Evolutionary conservation across 2,797 vertebrate genomes (phyloP).

Genomic region (Catostomus latipinnis): DNA sequence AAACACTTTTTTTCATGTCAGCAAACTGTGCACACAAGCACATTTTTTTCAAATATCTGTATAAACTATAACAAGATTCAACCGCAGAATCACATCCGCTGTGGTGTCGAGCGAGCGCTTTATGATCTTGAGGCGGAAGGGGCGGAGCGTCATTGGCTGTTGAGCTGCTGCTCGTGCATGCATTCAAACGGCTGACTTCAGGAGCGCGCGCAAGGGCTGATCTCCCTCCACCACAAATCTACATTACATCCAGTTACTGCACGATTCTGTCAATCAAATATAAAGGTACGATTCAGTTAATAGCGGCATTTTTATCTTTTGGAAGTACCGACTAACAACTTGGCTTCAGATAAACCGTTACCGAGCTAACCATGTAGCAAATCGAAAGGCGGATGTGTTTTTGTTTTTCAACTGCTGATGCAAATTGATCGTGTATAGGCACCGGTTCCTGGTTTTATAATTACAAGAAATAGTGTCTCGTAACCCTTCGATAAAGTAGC

Average conservation of each 20-base stretch:
- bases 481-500: not conserved
- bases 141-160: conserved; percentile 12
- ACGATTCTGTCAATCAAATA: not conserved
- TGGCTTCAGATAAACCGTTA: not conserved
- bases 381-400: conserved; percentile 12
- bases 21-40: too few relatives aligned
- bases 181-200: conserved; percentile 40
- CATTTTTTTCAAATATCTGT: too few relatives aligned
- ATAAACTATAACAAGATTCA: too few relatives aligned
- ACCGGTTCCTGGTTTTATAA: not conserved
- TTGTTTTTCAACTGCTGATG: not conserved
- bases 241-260: not conserved
- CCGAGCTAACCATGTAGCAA: conserved; percentile 9
- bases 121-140: conserved; percentile 19
- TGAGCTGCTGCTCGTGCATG: not conserved
- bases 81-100: conserved; percentile 16
- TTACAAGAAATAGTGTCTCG: not conserved
- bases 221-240: conserved; percentile 1
- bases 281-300: conserved; percentile 13
- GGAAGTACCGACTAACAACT: not conserved
- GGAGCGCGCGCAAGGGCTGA: conserved; percentile 21
- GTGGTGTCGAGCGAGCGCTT: too few relatives aligned
- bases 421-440: not conserved
- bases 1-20: too few relatives aligned
- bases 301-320: not conserved